phyloP scores from a whole-genome alignment of 2,797 vertebrate genomes.

The Urocyon cinereoargenteus region DNA sequence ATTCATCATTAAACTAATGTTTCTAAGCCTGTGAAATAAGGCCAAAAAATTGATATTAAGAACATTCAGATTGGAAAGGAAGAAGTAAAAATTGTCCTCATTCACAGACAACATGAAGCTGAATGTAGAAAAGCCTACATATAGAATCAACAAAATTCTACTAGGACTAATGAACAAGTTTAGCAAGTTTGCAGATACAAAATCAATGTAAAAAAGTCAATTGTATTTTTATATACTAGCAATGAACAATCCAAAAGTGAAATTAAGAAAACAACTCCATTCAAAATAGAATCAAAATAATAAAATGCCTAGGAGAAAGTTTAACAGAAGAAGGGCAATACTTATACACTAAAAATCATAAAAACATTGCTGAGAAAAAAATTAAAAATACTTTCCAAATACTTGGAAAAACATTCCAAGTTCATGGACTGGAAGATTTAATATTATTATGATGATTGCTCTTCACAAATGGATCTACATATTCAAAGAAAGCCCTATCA shows the following conservation, averaged over 20 bases:
- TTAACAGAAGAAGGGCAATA: background rate
- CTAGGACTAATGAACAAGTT: conserved; percentile 9
- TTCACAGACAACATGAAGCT: background rate
- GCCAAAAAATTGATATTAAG: background rate
- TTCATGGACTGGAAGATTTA: background rate
- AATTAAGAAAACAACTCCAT: conserved; percentile 25
- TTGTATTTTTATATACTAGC: background rate
- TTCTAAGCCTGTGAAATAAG: conserved; percentile 18
- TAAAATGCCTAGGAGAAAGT: background rate
- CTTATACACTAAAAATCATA: background rate
- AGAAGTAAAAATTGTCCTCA: background rate
- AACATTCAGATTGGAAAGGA: background rate
- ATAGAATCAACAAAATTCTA: conserved; percentile 11
- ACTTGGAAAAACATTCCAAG: background rate
- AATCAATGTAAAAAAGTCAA: background rate
- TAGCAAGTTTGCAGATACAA: background rate
- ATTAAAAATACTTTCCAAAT: background rate
- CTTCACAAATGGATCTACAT: background rate
- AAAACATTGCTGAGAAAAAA: conserved; percentile 23
- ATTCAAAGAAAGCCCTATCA: background rate
- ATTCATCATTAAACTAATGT: background rate
- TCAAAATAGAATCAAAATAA: conserved; percentile 29
- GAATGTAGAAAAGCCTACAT: conserved; percentile 11
- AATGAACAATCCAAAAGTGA: conserved; percentile 16
- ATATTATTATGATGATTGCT: background rate